Base-by-base conservation (phyloP, 2,113 vertebrate species). In the Triplophysa dalaica region DNA sequence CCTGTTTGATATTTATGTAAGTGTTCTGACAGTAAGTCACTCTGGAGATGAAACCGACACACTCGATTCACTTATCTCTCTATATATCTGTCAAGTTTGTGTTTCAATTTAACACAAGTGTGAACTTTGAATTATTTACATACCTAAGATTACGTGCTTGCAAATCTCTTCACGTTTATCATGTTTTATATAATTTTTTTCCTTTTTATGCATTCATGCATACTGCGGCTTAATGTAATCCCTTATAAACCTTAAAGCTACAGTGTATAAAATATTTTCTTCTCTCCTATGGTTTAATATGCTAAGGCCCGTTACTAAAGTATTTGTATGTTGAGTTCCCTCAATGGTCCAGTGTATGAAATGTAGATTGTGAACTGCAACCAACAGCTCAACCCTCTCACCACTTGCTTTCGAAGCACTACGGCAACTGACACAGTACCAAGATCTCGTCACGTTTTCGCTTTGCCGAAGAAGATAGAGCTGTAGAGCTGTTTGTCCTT, bases 1-100 rank as follows among this genome's bases (percentile, higher is more conserved):
- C 43, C 60, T 29, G 41, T 38, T 52, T 50, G n/a, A 21, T 54
- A 65, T 77, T 65, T 77, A 65, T 77, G 75, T 33, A 17, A 5
- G 11, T 29, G 75, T 16, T 7, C 4, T 66, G 75, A 19, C 75
- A 38, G 61, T 4, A 43, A 48, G 16, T 63, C 60, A 54, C 43
- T 38, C 61, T 58, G 11, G 58, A 43, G 73, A 26, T 60, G 62
- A 63, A 75, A 17, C 58, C 16, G 14, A 58, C 16, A 21, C 58
- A 26, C 73, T 26, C 63, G 5, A 50, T n/a, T 75, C 41, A 7
- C 73, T 29, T 62, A 54, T 12, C 43, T 45, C 11, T 45, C 43
- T 45, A 54, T 62, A 61, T 74, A 61, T 45, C 54, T 29, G 43
- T 63, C 60, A 48, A 29, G 14, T 76, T 50, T 45, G 56, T 26